Conservation (phyloP, 2,113 vertebrate genomes). For the Dendrocopos noguchii region DNA sequence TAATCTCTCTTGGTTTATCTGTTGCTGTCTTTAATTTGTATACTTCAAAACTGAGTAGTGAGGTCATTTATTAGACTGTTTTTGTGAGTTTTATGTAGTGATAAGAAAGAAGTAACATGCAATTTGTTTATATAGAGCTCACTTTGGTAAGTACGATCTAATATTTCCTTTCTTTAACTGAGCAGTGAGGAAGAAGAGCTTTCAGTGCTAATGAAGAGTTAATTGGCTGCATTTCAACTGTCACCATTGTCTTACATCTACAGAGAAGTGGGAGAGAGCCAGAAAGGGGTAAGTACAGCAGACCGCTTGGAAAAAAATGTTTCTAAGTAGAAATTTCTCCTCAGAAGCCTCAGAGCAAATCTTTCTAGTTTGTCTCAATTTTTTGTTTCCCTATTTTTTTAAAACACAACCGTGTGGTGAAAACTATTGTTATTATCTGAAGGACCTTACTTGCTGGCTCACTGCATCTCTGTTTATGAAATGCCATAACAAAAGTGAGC, state of each 20-base stretch:
- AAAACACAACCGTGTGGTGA: constrained; percentile 17
- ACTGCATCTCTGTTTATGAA: constrained; percentile 79
- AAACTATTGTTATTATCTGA: constrained; percentile 59
- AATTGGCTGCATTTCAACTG: constrained; percentile 51
- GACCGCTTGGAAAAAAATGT: background rate
- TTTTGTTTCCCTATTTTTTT: constrained; percentile 40
- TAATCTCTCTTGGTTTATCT: constrained; percentile 60
- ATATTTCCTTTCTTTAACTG: constrained; percentile 43
- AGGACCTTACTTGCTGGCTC: constrained; percentile 73
- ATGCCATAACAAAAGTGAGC: constrained; percentile 84
- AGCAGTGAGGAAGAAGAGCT: constrained; percentile 10
- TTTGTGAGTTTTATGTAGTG: constrained; percentile 62
- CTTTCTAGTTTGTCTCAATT: constrained; percentile 33
- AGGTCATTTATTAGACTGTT: constrained; percentile 70
- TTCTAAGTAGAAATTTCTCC: constrained; percentile 56
- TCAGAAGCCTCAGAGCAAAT: constrained; percentile 29
- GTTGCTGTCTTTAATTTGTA: constrained; percentile 58
- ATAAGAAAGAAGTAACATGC: constrained; percentile 50
- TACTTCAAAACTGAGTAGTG: constrained; percentile 63
- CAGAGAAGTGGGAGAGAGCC: background rate
- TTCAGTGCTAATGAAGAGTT: constrained; percentile 45
- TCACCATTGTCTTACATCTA: constrained; percentile 50
- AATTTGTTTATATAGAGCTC: constrained; percentile 67
- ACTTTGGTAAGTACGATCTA: constrained; percentile 42
- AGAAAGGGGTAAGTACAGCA: constrained; percentile 38